Base-by-base conservation (phyloP, 2,113 vertebrate species). In the Chitala chitala region DNA sequence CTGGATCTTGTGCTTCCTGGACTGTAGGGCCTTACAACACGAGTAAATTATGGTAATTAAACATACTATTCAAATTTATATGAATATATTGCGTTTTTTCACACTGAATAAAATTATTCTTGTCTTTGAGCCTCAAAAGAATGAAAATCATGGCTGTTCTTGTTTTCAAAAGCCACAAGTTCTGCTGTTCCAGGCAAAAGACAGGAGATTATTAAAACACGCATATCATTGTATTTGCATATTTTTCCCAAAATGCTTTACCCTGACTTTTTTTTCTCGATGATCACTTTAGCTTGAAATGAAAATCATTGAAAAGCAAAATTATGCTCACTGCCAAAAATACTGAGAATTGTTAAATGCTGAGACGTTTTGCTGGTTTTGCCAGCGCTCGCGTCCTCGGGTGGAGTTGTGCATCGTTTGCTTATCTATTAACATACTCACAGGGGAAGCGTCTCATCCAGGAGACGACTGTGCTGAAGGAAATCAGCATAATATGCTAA, bases 361-460 rank as follows among this genome's bases (percentile, higher is more conserved):
- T 50, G 24, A 74, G 65, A 71, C 64, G 65, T 54, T 50, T 71
- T 44, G 61, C 69, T 82, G 77, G 55, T 75, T 75, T 75, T 75
- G 58, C 63, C 58, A 53, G 58, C 46, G 6, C 73, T 74, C 50
- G 26, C 31, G 51, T 68, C 44, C 71, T 70, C 56, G 44, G 40
- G 20, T 31, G 8, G 55, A 68, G 73, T 53, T 38, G 8, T 33
- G 33, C 55, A 65, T 79, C 71, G 64, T 79, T 77, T 46, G 66
- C 76, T 80, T 75, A 79, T 80, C 75, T 77, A 29, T 72, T 73
- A 59, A 81, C 74, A 70, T 48, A 77, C 71, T 77, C 71, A 69
- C 56, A 12, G 12, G 74, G 55, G 77, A 76, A 70, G 73, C 63
- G 77, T 54, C 64, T 40, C 26, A 17, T 69, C 74, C 17, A 59